A percentile compares a stretch with the other conserved stretches of the same genome.
Evolutionary conservation across 2,797 vertebrate genomes (phyloP).

Genomic region (Sebastes goodei): DNA sequence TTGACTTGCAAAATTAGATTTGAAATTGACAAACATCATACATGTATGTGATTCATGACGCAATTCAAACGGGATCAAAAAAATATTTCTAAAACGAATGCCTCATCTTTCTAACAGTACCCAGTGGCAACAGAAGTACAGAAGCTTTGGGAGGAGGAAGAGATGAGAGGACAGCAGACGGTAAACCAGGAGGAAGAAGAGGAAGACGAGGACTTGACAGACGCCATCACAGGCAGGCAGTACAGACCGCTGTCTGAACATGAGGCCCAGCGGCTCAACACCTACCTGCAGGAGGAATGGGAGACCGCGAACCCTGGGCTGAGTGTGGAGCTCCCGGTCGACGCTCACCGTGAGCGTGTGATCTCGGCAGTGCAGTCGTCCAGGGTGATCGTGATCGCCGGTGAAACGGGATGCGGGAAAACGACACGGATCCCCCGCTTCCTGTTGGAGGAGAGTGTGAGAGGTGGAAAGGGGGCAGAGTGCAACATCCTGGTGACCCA

Average conservation of each 20-base stretch:
- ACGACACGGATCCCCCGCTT: conserved; percentile 95
- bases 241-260: conserved; percentile 81
- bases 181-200: conserved; percentile 61
- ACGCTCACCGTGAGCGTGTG: conserved; percentile 87
- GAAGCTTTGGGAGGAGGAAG: conserved; percentile 82
- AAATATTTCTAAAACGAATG: background rate
- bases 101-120: conserved; percentile 76
- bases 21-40: too few relatives aligned
- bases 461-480: conserved; percentile 82
- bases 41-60: too few relatives aligned
- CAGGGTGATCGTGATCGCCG: conserved; percentile 90
- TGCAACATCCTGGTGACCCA: conserved; percentile 97
- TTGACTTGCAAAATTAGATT: too few relatives aligned
- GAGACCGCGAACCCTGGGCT: conserved; percentile 71
- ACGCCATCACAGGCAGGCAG: conserved; percentile 89
- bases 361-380: conserved; percentile 86
- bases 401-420: conserved; percentile 97
- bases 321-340: conserved; percentile 87
- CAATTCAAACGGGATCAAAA: too few relatives aligned
- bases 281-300: conserved; percentile 86
- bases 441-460: conserved; percentile 88
- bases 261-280: conserved; percentile 79
- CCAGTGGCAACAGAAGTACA: conserved; percentile 85
- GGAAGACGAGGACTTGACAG: conserved; percentile 80
- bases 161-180: conserved; percentile 42